Evolutionary conservation across 2,113 vertebrate genomes (phyloP).

Genomic region (Chamaea fasciata): DNA sequence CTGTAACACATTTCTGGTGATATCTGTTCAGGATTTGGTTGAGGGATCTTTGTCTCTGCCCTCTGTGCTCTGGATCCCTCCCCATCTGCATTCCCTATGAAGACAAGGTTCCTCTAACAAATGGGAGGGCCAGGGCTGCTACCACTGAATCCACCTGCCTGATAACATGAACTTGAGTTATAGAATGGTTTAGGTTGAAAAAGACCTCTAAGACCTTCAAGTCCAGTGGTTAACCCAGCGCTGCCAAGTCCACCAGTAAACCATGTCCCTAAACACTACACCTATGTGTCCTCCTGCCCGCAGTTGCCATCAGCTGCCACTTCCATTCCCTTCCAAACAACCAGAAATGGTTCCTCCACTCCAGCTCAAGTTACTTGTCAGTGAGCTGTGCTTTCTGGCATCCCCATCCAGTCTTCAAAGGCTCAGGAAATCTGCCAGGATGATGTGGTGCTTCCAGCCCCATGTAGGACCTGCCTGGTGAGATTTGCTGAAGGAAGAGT

Average conservation of each 20-base stretch:
- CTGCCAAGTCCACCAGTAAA: background rate
- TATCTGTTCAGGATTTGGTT: background rate
- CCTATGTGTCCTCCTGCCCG: accelerated
- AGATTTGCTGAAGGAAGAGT: background rate
- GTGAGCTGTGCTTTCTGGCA: background rate
- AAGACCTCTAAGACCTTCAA: background rate
- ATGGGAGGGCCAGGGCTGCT: background rate
- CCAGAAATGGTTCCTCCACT: background rate
- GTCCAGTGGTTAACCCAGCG: background rate
- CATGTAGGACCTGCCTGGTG: accelerated
- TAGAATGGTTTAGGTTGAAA: background rate
- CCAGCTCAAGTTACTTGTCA: background rate
- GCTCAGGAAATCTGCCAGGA: background rate
- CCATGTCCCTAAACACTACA: background rate
- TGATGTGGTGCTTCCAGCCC: background rate
- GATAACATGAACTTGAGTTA: background rate
- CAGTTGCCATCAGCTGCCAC: background rate
- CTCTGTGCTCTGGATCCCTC: background rate
- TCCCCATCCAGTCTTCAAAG: background rate
- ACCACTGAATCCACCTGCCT: background rate
- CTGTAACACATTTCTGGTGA: background rate
- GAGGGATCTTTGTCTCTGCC: background rate
- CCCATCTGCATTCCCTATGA: accelerated
- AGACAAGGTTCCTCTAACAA: background rate
- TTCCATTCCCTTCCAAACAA: background rate